A percentile compares a stretch with the other conserved stretches of the same genome.
Conservation (phyloP, 2,113 vertebrate species). For the Tyrannus savana region DNA sequence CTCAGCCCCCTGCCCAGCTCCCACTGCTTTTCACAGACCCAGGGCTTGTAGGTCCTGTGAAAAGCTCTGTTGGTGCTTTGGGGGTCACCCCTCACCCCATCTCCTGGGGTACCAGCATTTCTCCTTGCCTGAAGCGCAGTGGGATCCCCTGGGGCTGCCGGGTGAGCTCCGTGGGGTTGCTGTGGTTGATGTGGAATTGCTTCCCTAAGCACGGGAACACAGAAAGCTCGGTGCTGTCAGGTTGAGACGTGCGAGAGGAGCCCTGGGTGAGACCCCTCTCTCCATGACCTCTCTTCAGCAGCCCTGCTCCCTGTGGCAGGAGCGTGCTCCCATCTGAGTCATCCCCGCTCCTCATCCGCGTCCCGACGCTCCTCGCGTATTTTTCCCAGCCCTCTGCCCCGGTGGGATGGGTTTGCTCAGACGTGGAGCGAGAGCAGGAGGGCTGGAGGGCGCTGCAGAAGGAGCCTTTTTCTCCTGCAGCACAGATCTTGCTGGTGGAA, state of each 20-base stretch:
- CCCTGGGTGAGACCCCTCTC: not conserved
- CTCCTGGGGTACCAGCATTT: no score
- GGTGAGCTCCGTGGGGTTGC: no score
- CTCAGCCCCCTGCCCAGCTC: no score
- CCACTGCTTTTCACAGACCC: no score
- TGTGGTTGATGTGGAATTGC: not conserved
- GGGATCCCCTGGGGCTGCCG: no score
- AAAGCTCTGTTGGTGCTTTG: no score
- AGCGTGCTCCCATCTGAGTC: not conserved
- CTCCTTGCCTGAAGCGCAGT: no score
- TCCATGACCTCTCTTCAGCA: not conserved
- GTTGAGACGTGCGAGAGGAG: not conserved
- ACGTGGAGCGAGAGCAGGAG: accelerated
- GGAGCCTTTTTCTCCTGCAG: not conserved
- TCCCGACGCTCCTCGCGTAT: not conserved
- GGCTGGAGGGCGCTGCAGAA: not conserved
- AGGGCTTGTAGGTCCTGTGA: no score
- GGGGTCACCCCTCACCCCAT: no score
- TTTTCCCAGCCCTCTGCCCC: not conserved
- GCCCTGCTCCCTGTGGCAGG: not conserved
- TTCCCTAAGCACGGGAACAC: not conserved
- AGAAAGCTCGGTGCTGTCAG: not conserved
- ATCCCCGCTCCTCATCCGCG: not conserved
- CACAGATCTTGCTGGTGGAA: no score
- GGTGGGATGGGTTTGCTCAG: not conserved